Percentiles rank a stretch among this genome's conserved stretches.
Evolutionary conservation across 2,113 vertebrate species (phyloP).

Genomic region (Paradoxurus hermaphroditus): DNA sequence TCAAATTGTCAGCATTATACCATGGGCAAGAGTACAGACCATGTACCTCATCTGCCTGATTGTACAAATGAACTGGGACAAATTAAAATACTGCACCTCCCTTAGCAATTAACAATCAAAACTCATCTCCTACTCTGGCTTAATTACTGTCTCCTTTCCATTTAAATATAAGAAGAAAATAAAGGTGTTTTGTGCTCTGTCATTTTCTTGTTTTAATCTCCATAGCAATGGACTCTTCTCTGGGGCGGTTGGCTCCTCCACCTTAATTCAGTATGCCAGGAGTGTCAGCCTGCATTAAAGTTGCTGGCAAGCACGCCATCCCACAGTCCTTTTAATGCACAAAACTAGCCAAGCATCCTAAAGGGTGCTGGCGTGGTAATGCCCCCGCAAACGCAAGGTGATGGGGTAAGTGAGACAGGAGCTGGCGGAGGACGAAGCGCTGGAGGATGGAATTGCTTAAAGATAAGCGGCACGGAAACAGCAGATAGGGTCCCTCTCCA

Average conservation of each 20-base stretch:
- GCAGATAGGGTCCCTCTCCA: neutral
- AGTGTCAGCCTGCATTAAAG: conserved; percentile 34
- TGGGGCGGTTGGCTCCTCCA: neutral
- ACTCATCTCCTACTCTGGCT: conserved; percentile 17
- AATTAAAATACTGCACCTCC: neutral
- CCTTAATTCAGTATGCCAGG: conserved; percentile 50
- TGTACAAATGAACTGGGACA: conserved; percentile 37
- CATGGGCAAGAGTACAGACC: conserved; percentile 17
- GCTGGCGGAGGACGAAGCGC: too few species aligned
- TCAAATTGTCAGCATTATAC: conserved; percentile 33
- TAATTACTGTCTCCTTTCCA: conserved; percentile 27
- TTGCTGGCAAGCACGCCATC: conserved; percentile 24
- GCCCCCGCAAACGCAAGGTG: neutral
- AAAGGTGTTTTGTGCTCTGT: neutral
- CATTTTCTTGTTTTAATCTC: conserved; percentile 54
- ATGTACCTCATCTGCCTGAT: neutral
- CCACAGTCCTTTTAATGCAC: conserved; percentile 18
- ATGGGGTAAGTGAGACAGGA: neutral
- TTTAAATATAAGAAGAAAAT: conserved; percentile 45
- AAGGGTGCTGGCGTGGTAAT: neutral
- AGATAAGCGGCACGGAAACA: neutral
- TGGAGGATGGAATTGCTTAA: neutral
- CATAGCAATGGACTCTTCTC: conserved; percentile 17
- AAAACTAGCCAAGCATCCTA: conserved; percentile 31
- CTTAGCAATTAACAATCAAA: conserved; percentile 38